Conservation (phyloP, 2,113 vertebrate genomes). For the Phalacrocorax carbo region DNA sequence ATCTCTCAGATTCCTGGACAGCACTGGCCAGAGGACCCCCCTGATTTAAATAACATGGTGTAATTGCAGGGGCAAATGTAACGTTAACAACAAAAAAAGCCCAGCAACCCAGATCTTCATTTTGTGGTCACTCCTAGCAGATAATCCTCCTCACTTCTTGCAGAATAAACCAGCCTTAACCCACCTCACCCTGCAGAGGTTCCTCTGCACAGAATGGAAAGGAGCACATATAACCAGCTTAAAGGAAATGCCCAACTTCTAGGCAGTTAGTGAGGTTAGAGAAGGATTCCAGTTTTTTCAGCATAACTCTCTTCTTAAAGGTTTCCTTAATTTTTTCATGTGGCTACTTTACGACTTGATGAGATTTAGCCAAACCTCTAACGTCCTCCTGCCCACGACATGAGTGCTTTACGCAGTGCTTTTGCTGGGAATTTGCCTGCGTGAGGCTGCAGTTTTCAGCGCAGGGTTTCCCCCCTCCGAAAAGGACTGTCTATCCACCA, state of each 20-base stretch:
- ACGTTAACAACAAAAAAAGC: not conserved
- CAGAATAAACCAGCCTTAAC: not conserved
- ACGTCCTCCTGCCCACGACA: not conserved
- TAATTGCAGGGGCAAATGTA: not conserved
- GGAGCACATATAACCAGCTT: not conserved
- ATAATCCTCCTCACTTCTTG: not conserved
- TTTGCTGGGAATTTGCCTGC: not conserved
- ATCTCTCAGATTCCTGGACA: not conserved
- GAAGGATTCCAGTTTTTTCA: not conserved
- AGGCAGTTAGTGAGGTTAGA: not conserved
- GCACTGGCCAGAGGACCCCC: not conserved
- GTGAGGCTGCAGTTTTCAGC: not conserved
- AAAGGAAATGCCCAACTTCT: not conserved
- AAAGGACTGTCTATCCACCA: not conserved
- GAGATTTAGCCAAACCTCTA: not conserved
- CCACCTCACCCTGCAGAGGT: not conserved
- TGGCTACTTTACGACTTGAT: not conserved
- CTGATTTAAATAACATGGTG: rapidly evolving
- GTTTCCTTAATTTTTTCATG: not conserved
- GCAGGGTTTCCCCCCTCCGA: not conserved
- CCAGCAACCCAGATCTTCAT: not conserved
- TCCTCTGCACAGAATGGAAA: rapidly evolving
- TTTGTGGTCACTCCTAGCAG: not conserved
- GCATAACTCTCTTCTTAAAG: conserved; percentile 8
- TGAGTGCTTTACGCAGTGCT: rapidly evolving